phyloP scores from a whole-genome alignment of 2,888 invertebrate genomes.

The Gisinianus flammeolus region DNA sequence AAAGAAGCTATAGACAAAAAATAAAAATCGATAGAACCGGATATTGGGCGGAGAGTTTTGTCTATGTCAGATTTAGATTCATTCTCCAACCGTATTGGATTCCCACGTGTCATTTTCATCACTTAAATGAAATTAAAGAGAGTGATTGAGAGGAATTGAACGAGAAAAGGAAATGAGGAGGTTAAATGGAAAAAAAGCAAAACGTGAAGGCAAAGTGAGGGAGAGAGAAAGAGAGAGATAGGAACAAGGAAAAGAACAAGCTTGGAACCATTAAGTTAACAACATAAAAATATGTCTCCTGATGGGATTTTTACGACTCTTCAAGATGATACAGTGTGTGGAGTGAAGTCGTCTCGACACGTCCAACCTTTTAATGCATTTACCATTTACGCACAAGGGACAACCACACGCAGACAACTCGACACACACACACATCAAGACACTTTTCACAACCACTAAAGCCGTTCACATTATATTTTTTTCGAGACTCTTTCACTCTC shows the following conservation, averaged over 20 bases:
- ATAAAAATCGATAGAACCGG: too few relatives aligned
- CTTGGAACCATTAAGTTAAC: slow-evolving; percentile 28
- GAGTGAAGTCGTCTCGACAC: background rate
- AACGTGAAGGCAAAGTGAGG: background rate
- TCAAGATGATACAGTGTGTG: slow-evolving; percentile 26
- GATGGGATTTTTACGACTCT: slow-evolving; percentile 37
- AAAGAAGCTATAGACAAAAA: too few relatives aligned
- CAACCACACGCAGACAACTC: background rate
- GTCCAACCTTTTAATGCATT: slow-evolving; percentile 21
- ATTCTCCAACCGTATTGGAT: background rate
- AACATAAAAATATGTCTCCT: slow-evolving; percentile 36
- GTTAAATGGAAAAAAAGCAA: background rate
- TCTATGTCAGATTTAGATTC: too few relatives aligned
- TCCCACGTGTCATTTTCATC: background rate
- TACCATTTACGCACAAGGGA: background rate
- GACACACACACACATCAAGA: background rate
- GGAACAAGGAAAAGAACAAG: background rate
- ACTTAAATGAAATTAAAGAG: background rate
- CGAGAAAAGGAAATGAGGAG: slow-evolving; percentile 15
- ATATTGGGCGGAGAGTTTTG: too few relatives aligned
- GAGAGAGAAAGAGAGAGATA: slow-evolving; percentile 2
- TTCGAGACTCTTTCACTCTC: background rate
- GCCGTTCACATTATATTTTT: background rate
- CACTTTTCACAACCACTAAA: slow-evolving; percentile 14
- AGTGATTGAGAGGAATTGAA: background rate